Evolutionary conservation across 2,797 vertebrate genomes (phyloP).

Genomic region (Balearica regulorum): DNA sequence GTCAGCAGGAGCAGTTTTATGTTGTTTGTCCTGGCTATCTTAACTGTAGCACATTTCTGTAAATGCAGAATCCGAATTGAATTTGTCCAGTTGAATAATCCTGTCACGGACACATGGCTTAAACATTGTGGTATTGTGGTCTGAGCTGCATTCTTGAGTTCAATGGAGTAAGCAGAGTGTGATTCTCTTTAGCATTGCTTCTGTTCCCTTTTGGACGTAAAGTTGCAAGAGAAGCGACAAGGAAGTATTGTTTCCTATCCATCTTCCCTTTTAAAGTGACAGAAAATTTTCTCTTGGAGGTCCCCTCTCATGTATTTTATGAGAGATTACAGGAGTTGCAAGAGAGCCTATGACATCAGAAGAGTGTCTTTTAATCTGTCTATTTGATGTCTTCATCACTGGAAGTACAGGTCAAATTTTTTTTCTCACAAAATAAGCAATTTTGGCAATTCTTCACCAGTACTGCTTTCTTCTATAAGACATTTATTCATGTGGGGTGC

Average conservation of each 20-base stretch:
- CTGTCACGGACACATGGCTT: not conserved
- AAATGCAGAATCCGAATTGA: not conserved
- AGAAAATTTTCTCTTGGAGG: not conserved
- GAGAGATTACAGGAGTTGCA: not conserved
- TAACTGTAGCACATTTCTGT: not conserved
- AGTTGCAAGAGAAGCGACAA: not conserved
- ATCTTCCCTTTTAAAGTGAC: not conserved
- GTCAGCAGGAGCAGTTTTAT: not conserved
- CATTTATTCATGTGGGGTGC: not conserved
- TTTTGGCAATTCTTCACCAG: not conserved
- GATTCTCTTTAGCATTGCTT: not conserved
- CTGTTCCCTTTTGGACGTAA: not conserved
- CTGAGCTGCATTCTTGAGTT: not conserved
- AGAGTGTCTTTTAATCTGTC: not conserved
- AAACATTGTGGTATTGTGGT: not conserved
- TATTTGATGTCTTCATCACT: not conserved
- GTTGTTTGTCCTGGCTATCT: not conserved
- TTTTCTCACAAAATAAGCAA: not conserved
- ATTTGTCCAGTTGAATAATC: not conserved
- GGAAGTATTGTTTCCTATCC: not conserved
- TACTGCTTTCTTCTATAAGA: not conserved
- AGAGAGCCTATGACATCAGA: not conserved
- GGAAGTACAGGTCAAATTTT: rapidly evolving
- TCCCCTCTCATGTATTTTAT: not conserved
- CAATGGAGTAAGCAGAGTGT: rapidly evolving